Percentiles rank a stretch among this genome's conserved stretches.
phyloP scores from a whole-genome alignment of 2,113 vertebrate species.

The Crocuta crocuta region DNA sequence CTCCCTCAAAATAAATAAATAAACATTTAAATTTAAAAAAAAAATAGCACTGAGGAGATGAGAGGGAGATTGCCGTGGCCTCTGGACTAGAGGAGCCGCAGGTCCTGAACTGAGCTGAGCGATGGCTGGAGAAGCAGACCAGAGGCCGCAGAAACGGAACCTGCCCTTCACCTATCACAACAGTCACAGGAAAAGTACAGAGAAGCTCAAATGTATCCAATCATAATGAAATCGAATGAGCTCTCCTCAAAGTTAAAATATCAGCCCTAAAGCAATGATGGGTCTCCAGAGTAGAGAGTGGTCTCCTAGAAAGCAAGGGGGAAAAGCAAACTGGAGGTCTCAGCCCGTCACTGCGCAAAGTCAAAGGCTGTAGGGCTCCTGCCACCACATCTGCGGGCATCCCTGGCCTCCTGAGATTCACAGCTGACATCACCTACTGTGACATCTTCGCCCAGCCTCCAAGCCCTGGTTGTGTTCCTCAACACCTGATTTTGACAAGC shows the following conservation, averaged over 20 bases:
- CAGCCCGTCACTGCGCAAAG: fast-evolving
- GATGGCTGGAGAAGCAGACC: fast-evolving
- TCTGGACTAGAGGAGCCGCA: neutral
- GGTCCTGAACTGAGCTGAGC: neutral
- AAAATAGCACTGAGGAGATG: too few relatives aligned
- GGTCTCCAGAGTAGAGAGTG: neutral
- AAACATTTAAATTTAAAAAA: too few relatives aligned
- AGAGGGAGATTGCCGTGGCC: too few relatives aligned
- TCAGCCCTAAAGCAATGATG: neutral
- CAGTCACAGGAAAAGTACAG: neutral
- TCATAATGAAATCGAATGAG: neutral
- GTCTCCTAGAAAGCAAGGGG: neutral
- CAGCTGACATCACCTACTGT: fast-evolving
- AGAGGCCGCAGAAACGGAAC: neutral
- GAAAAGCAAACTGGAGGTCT: neutral
- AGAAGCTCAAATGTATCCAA: neutral
- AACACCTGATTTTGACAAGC: neutral
- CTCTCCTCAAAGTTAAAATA: neutral
- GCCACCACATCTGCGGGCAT: fast-evolving
- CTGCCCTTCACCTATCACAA: too few relatives aligned
- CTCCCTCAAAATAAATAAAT: too few relatives aligned
- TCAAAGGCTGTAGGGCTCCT: neutral
- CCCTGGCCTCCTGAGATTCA: fast-evolving
- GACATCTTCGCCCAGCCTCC: neutral
- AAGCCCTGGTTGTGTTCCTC: neutral